These are phyloP conservation scores for Osmoderma eremita DNA, from an alignment of 2,888 invertebrate genomes.

Conservation along the genomic window DNA sequence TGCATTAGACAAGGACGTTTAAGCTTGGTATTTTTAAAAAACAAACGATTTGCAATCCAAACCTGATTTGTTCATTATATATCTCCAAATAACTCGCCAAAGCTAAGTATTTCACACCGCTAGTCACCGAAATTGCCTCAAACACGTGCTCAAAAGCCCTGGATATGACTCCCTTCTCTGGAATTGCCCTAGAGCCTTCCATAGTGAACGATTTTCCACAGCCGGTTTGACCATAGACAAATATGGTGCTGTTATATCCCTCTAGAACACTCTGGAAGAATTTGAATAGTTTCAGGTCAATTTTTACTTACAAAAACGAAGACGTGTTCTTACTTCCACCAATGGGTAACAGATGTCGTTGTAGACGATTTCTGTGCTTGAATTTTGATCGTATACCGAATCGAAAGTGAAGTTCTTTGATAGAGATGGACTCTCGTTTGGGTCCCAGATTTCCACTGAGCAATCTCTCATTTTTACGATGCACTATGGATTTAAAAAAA, in stretches of 20 bases:
- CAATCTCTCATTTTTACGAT: conserved; percentile 74
- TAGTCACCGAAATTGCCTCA: conserved; percentile 81
- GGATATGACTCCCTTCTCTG: conserved; percentile 75
- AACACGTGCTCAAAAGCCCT: conserved; percentile 89
- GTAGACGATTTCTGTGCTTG: conserved; percentile 86
- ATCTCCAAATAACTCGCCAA: conserved; percentile 85
- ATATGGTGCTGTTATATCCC: conserved; percentile 92
- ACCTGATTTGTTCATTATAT: conserved; percentile 81
- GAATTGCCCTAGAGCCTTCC: conserved; percentile 72
- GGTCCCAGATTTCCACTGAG: conserved; percentile 73
- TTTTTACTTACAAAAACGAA: neutral
- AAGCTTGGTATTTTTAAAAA: neutral
- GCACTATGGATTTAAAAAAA: too few species aligned
- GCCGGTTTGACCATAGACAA: conserved; percentile 93
- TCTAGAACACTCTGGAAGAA: conserved; percentile 79
- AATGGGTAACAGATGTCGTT: conserved; percentile 86
- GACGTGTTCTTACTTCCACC: conserved; percentile 72
- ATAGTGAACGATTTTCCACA: conserved; percentile 92
- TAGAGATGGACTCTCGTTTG: conserved; percentile 69
- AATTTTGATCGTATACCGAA: conserved; percentile 80
- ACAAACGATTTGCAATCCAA: too few species aligned
- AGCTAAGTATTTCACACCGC: conserved; percentile 77
- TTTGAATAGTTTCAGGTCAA: too few species aligned
- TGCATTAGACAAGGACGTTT: conserved; percentile 16
- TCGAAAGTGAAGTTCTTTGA: conserved; percentile 84